Conservation (phyloP, 30 jellyfish, hydroid and myxozoan genomes). For the Nemopilema nomurai region DNA sequence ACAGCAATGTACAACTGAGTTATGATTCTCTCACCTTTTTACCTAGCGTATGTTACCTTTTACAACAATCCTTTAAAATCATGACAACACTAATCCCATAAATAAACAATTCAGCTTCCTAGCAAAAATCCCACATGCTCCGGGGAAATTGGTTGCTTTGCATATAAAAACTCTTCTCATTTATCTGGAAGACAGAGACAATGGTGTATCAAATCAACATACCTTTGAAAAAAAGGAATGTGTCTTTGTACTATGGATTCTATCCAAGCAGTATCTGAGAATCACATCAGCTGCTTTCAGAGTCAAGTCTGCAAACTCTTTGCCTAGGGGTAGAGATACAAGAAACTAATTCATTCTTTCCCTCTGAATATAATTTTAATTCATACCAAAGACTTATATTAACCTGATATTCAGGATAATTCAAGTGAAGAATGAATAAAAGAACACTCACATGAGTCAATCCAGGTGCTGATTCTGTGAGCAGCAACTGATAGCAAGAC, state of each 20-base stretch:
- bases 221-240: constrained; percentile 60
- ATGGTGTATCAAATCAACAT: not conserved
- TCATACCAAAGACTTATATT: not conserved
- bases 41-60: too few relatives aligned
- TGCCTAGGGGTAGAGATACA: constrained; percentile 3
- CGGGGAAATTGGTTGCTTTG: too few relatives aligned
- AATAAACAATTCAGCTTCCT: too few relatives aligned
- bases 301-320: constrained; percentile 32
- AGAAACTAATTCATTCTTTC: not conserved
- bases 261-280: constrained; percentile 56
- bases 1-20: too few relatives aligned
- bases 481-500: constrained; percentile 37
- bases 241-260: constrained; percentile 66
- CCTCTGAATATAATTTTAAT: not conserved
- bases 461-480: constrained; percentile 40
- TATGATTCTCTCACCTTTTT: too few relatives aligned
- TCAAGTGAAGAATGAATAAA: not conserved
- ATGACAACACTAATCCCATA: too few relatives aligned
- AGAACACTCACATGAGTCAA: constrained; percentile 35
- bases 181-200: not conserved
- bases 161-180: too few relatives aligned
- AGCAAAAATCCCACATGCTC: too few relatives aligned
- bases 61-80: too few relatives aligned
- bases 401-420: not conserved
- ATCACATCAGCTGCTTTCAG: constrained; percentile 37